Conservation (phyloP, 2,888 invertebrate genomes). For the Cenopis cana region DNA sequence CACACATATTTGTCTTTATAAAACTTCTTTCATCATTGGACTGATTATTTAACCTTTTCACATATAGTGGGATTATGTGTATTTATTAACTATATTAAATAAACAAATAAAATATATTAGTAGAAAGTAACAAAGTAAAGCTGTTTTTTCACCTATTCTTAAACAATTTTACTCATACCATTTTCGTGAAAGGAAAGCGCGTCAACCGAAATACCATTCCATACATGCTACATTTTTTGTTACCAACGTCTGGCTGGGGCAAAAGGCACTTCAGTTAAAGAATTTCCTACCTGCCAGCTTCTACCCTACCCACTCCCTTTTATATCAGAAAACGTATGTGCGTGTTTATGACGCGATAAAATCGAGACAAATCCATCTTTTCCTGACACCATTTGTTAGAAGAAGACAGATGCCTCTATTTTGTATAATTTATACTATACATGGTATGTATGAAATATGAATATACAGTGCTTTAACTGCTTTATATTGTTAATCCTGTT, state of each 20-base stretch:
- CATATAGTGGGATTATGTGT: too few relatives aligned
- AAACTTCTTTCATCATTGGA: too few relatives aligned
- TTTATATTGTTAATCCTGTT: too few relatives aligned
- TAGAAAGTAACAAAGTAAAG: too few relatives aligned
- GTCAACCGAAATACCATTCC: not conserved
- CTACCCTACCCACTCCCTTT: not conserved
- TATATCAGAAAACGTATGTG: not conserved
- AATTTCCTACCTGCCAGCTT: not conserved
- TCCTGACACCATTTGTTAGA: not conserved
- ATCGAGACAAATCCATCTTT: not conserved
- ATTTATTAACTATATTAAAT: too few relatives aligned
- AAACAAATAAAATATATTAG: too few relatives aligned
- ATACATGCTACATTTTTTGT: constrained; percentile 1
- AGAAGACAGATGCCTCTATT: not conserved
- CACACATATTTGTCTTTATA: too few relatives aligned
- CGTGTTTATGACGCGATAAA: too few relatives aligned
- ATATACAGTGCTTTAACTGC: too few relatives aligned
- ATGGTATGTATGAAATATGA: too few relatives aligned
- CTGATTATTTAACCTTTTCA: too few relatives aligned
- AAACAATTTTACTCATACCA: not conserved
- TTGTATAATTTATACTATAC: not conserved
- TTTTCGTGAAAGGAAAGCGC: not conserved
- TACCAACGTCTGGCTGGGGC: not conserved
- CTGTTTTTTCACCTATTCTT: too few relatives aligned
- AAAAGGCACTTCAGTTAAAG: not conserved